Conservation (phyloP, 2,113 vertebrate genomes). For the Pleuronectes platessa region DNA sequence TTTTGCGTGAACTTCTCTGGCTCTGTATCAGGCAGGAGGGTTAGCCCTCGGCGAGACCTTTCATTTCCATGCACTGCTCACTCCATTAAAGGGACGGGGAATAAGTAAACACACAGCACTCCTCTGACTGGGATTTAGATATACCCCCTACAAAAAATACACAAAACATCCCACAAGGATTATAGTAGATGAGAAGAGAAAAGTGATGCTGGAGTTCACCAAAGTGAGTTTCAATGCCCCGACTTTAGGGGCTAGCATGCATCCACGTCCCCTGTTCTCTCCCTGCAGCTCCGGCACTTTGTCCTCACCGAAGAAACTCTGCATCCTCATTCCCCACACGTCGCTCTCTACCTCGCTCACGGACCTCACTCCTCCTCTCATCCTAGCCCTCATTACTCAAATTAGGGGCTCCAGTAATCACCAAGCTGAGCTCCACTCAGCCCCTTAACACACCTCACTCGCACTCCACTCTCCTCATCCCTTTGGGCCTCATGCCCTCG, state of each 20-base stretch:
- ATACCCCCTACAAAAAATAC: slow-evolving; percentile 53
- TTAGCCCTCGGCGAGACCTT: slow-evolving; percentile 77
- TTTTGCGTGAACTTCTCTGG: slow-evolving; percentile 59
- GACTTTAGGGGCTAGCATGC: slow-evolving; percentile 33
- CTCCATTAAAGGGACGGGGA: slow-evolving; percentile 77
- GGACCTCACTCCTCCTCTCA: slow-evolving; percentile 69
- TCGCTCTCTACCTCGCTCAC: slow-evolving; percentile 47
- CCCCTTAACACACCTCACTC: slow-evolving; percentile 67
- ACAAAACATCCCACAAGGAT: slow-evolving; percentile 62
- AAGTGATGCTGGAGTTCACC: slow-evolving; percentile 37
- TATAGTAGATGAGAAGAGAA: slow-evolving; percentile 52
- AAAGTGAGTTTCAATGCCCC: slow-evolving; percentile 29
- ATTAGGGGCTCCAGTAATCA: slow-evolving; percentile 78
- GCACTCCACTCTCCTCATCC: slow-evolving; percentile 47
- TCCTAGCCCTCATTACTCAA: slow-evolving; percentile 77
- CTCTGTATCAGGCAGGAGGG: slow-evolving; percentile 56
- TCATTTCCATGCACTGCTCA: slow-evolving; percentile 80
- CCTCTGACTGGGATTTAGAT: slow-evolving; percentile 72
- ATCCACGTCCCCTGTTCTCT: slow-evolving; percentile 26
- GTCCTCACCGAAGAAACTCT: slow-evolving; percentile 32
- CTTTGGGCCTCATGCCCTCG: slow-evolving; percentile 73
- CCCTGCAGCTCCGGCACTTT: slow-evolving; percentile 42
- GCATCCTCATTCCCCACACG: slow-evolving; percentile 57
- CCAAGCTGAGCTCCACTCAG: slow-evolving; percentile 60
- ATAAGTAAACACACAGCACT: slow-evolving; percentile 79